Conservation (phyloP, 2,113 vertebrate species). For the Sporophila hypoxantha region DNA sequence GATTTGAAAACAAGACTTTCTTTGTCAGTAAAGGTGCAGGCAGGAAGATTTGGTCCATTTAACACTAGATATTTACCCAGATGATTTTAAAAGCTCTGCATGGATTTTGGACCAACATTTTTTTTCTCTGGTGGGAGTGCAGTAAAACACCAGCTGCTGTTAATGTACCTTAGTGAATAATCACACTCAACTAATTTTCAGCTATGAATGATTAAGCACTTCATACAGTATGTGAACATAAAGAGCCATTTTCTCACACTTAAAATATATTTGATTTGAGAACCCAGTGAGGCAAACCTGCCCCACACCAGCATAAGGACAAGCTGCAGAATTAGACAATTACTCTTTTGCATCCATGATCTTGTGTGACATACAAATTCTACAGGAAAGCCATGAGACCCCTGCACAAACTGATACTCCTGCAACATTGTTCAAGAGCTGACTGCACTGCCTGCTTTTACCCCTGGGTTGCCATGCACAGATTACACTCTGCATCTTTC, state of each 20-base stretch:
- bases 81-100: slow-evolving; percentile 1
- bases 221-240: slow-evolving; percentile 36
- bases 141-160: slow-evolving; percentile 44
- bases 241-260: slow-evolving; percentile 38
- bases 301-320: background rate
- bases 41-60: background rate
- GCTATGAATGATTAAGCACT: slow-evolving; percentile 58
- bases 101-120: background rate
- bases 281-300: background rate
- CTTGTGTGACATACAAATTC: background rate
- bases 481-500: background rate
- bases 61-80: background rate
- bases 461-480: background rate
- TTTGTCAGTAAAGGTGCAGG: background rate
- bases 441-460: background rate
- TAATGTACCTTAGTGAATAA: slow-evolving; percentile 61
- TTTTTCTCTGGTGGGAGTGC: slow-evolving; percentile 1
- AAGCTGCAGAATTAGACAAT: background rate
- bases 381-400: background rate
- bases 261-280: slow-evolving; percentile 41
- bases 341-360: background rate
- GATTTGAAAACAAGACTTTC: background rate
- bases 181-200: slow-evolving; percentile 51
- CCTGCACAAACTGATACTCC: background rate
- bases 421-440: background rate